Percentiles rank a stretch among this genome's conserved stretches.
phyloP scores from a whole-genome alignment of 1,140 invertebrate genomes.

The Lerema accius region DNA sequence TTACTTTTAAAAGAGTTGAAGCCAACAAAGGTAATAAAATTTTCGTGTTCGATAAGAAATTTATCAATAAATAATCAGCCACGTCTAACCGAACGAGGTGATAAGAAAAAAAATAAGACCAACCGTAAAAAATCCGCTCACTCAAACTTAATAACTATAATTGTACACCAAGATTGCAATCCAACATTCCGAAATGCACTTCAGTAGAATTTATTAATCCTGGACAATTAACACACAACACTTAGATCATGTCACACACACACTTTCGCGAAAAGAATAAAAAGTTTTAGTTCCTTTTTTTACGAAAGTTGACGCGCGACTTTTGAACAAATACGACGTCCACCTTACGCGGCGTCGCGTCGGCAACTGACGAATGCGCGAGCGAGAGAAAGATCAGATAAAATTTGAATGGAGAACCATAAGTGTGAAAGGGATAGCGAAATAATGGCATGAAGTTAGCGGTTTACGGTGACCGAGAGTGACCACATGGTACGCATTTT shows the following conservation, averaged over 20 bases:
- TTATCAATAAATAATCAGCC: slow-evolving; percentile 45
- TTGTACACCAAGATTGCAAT: slow-evolving; percentile 50
- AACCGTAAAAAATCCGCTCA: slow-evolving; percentile 65
- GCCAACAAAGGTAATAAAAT: slow-evolving; percentile 11
- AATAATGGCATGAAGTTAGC: slow-evolving; percentile 58
- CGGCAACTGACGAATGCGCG: slow-evolving; percentile 53
- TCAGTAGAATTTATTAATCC: slow-evolving; percentile 47
- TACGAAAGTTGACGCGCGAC: slow-evolving; percentile 69
- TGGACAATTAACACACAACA: slow-evolving; percentile 52
- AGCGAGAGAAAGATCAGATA: slow-evolving; percentile 58
- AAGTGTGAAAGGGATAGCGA: slow-evolving; percentile 51
- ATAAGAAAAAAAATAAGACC: slow-evolving; percentile 62
- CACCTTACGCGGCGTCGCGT: slow-evolving; percentile 30
- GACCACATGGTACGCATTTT: slow-evolving; percentile 74
- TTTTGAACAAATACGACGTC: slow-evolving; percentile 42
- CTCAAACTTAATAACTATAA: slow-evolving; percentile 33
- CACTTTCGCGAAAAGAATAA: slow-evolving; percentile 62
- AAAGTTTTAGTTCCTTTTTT: slow-evolving; percentile 62
- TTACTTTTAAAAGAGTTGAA: too few relatives aligned
- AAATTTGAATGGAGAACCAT: slow-evolving; percentile 42
- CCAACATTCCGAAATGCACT: slow-evolving; percentile 64
- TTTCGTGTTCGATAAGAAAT: slow-evolving; percentile 24
- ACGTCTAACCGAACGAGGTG: slow-evolving; percentile 36
- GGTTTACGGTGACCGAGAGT: slow-evolving; percentile 56
- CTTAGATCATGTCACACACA: slow-evolving; percentile 48